Evolutionary conservation across 2,797 vertebrate species (phyloP), one percentile per base, ranked within the genome.

Genomic region (Catharus ustulatus): DNA sequence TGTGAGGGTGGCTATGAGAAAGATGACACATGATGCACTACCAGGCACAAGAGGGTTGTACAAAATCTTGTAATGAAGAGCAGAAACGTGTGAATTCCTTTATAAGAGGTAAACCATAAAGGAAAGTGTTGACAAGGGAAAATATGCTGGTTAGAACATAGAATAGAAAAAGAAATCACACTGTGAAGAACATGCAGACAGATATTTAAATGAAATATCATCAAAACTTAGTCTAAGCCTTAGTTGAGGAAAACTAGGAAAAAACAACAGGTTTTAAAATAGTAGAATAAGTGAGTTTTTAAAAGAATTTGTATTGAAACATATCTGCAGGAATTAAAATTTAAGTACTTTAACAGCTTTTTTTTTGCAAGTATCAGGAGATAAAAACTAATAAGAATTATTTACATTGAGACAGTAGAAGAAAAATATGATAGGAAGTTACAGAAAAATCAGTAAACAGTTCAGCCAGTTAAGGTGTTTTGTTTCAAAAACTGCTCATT

Each of bases 401-500:
- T 62, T 94, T 79, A 86, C 82, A 16, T 79, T 91, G 51, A 78
- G 32, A 79, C 21, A 38, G 55, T 54, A 75, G 42, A 86, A 36
- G 15, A 76, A 78, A 95, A 78, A 54, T 87, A 87, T 22, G 10
- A 51, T 84, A 48, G 15, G 38, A 89, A 51, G 10, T 24, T 15
- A 54, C 18, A 79, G 75, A 93, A 95, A 64, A 79, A 81, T 67
- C 34, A 92, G 57, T n/a, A 80, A 89, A 71, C 6, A 72, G 49
- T 80, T 34, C 43, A 78, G 63, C 17, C 30, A 89, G 32, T 71
- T 81, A 94, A 88, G 49, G 22, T 89, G 58, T 95, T 97, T 98
- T 92, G 71, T 98, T 98, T 97, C 95, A 97, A 68, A 96, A 92
- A 38, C 90, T 79, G 93, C 71, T 72, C 91, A 93, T 97, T 97